Conservation (phyloP, 1,140 invertebrate genomes). For the Venustaconcha ellipsiformis region DNA sequence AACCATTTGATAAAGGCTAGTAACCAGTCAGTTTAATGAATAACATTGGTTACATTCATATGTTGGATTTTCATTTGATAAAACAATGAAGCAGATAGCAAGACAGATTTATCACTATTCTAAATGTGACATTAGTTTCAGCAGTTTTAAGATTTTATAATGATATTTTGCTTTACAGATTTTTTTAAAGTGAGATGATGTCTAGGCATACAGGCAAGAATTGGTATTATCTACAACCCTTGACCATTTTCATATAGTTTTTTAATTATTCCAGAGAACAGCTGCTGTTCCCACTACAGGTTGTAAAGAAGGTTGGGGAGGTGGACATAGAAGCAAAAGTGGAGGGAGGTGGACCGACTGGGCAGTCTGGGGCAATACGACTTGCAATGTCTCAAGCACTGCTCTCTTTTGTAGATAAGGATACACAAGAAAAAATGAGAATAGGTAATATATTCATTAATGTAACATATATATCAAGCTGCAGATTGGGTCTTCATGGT, state of each 20-base stretch:
- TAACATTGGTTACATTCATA: too few species aligned
- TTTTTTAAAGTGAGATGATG: neutral
- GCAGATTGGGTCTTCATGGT: too few species aligned
- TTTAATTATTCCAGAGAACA: constrained; percentile 68
- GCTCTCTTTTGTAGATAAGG: constrained; percentile 82
- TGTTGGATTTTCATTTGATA: too few species aligned
- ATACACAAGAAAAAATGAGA: constrained; percentile 87
- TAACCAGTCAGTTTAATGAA: too few species aligned
- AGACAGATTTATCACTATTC: too few species aligned
- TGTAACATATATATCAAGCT: too few species aligned
- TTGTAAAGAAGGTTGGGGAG: constrained; percentile 80
- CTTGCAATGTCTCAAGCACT: constrained; percentile 85
- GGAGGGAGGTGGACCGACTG: constrained; percentile 78
- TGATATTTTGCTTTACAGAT: too few species aligned
- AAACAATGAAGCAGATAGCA: too few species aligned
- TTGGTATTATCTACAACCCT: neutral
- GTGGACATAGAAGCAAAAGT: constrained; percentile 87
- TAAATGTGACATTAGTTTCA: too few species aligned
- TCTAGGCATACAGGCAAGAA: neutral
- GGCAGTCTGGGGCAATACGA: constrained; percentile 87
- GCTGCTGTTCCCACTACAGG: constrained; percentile 88
- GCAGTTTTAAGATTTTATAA: too few species aligned
- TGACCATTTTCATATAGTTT: neutral
- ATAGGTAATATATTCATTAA: constrained; percentile 74
- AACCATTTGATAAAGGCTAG: too few species aligned